Evolutionary conservation across 1,140 invertebrate species (phyloP).

Genomic region (Drosophila pruinosa): DNA sequence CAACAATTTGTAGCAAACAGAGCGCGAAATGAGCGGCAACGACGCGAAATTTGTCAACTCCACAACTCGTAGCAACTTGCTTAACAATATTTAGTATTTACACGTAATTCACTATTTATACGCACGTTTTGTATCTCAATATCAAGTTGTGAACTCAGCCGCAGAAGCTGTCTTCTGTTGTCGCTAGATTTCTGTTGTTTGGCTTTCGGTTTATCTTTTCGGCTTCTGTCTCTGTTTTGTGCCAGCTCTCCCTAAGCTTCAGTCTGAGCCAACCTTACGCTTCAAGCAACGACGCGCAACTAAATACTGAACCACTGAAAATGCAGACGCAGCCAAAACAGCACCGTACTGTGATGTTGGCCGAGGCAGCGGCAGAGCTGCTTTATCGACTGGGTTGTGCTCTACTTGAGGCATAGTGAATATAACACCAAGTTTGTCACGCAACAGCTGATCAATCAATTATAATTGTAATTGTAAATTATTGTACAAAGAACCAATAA

Average conservation of each 20-base stretch:
- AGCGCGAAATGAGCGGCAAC: conserved; percentile 72
- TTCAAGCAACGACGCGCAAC: conserved; percentile 72
- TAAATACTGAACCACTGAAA: conserved; percentile 54
- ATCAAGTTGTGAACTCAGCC: conserved; percentile 29
- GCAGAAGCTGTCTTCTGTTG: conserved; percentile 8
- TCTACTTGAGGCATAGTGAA: neutral
- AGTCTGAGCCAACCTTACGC: conserved; percentile 57
- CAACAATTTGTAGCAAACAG: conserved; percentile 75
- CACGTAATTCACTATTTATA: conserved; percentile 54
- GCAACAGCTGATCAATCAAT: neutral
- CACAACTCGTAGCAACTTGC: conserved; percentile 53
- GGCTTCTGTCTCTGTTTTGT: conserved; percentile 8
- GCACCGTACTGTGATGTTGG: conserved; percentile 28
- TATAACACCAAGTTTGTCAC: neutral
- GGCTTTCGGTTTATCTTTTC: neutral
- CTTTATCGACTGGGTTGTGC: conserved; percentile 11
- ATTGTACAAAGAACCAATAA: neutral
- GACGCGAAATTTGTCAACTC: conserved; percentile 69
- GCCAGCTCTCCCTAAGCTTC: neutral
- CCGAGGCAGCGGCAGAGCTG: conserved; percentile 8
- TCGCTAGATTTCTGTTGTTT: too few relatives aligned
- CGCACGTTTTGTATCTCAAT: conserved; percentile 58
- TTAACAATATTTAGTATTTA: conserved; percentile 35
- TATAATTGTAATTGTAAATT: too few relatives aligned
- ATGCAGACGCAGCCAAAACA: conserved; percentile 70